Base-by-base conservation (phyloP, 2,888 invertebrate species). In the Nemurella pictetii region DNA sequence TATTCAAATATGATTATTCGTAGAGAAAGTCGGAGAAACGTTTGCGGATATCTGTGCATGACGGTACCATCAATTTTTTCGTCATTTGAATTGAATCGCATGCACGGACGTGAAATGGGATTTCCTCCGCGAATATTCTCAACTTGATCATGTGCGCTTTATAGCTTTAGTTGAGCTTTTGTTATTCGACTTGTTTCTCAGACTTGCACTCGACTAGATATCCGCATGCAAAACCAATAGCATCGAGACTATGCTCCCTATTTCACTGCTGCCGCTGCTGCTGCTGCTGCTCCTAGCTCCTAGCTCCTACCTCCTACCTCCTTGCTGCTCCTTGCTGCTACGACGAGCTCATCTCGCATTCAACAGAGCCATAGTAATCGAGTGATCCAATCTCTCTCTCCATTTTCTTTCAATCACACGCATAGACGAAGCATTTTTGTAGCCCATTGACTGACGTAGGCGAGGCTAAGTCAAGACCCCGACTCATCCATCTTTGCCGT, bases 391-490 rank as follows among this genome's bases (percentile, higher is more conserved):
- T 78, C 78, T 78, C 27, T 28, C 26, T 75, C 26, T 28, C 78
- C n/a, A 78, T 28, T 28, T 78, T 78, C 78, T 78, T 78, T 78
- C 78, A 78, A 78, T 78, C 78, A 78, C 78, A 75, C 75, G 75
- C 75, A 27, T 27, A 75, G 75, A 75, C 28, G 75, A 75, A 75
- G 28, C 75, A 75, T 75, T 75, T 28, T 75, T 75, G 75, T 28
- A 26, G 75, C 75, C 28, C 27, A 75, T 75, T 27, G 75, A 28
- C 75, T 75, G 75, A 75, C 75, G 28, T 20, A n/a, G 55, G 15
- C 55, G 55, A n/a, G n/a, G n/a, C n/a, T n/a, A 55, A 55, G 55
- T 7, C 55, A 55, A 12, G 55, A 12, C 12, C 12, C 55, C 20
- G 35, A 35, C 55, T 55, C 55, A 55, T 55, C 55, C 55, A 55